Conservation (phyloP, 2,113 vertebrate genomes). For the Urocolius indicus region DNA sequence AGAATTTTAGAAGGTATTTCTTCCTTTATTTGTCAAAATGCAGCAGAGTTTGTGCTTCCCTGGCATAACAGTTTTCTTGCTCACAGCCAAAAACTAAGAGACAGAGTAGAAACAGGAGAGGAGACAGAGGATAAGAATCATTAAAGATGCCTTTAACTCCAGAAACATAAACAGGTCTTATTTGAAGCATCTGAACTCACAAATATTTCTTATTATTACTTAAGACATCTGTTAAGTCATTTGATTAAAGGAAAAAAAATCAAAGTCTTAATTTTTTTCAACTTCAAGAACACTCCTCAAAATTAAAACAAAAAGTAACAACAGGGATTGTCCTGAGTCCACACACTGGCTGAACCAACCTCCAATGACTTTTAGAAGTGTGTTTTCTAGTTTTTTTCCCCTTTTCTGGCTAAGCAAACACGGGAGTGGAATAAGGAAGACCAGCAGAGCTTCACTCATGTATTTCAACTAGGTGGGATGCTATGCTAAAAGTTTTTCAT, state of each 20-base stretch:
- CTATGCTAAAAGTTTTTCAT: not conserved
- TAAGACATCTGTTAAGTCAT: not conserved
- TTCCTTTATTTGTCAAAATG: not conserved
- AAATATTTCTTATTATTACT: not conserved
- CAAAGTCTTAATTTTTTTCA: too few species aligned
- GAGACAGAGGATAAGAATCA: constrained; percentile 14
- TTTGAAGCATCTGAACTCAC: not conserved
- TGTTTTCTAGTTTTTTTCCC: not conserved
- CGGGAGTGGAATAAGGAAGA: not conserved
- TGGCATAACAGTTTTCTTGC: not conserved
- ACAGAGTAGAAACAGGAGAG: not conserved
- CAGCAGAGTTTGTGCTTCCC: not conserved
- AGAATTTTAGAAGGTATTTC: not conserved
- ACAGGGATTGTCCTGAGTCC: not conserved
- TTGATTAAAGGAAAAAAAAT: too few species aligned
- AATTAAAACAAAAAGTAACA: not conserved
- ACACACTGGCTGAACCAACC: not conserved
- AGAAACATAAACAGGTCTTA: not conserved
- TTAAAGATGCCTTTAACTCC: not conserved
- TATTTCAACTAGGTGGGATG: not conserved
- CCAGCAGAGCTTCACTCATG: not conserved
- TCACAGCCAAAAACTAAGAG: constrained; percentile 8
- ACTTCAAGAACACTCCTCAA: not conserved
- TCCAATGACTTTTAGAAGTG: not conserved
- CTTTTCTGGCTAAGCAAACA: not conserved